Base-by-base conservation (phyloP, 2,888 invertebrate species). In the Drosophila affinis region DNA sequence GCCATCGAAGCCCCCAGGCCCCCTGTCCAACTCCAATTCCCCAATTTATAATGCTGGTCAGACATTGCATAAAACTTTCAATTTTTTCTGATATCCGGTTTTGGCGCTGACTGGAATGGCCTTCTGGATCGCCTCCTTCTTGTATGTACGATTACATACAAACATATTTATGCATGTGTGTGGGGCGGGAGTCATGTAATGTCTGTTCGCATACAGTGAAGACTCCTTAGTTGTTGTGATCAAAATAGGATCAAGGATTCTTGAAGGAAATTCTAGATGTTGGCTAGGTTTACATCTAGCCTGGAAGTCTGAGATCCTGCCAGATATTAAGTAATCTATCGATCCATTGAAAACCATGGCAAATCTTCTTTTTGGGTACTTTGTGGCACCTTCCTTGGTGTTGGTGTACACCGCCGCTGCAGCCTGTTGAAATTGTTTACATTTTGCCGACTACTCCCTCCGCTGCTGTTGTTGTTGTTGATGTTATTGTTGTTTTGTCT, bases 51-150 rank as follows among this genome's bases (percentile, higher is more conserved):
- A 52, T 57, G 59, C 51, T 51, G 49, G 44, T 65, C 62, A 32
- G 48, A 14, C 46, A 52, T 75, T 78, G 73, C 72, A 72, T 76
- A 77, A 77, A 82, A 86, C 86, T 85, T 85, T 85, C 86, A 76
- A 71, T 85, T 86, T 86, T 39, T 84, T 53, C 64, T 86, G 69
- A 78, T 86, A 82, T 82, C 86, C 79, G 84, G 85, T 81, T 81
- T 86, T 82, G 76, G 62, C 64, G 57, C 68, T 60, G 52, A 32
- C 53, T 39, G n/a, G 63, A 51, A 52, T 72, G 77, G 72, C 86
- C 83, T 83, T 84, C 81, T 68, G 52, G 44, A 45, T 51, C 54
- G 62, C 64, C 60, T 60, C 76, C 24, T 39, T 39, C 14, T 62
- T 27, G 34, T 17, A 24, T 34, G 56, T 12, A 47, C 34, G 24